Percentiles rank a stretch among this genome's conserved stretches.
These are phyloP conservation scores for Hanleya hanleyi DNA, from an alignment of 2,888 invertebrate genomes.

Conservation along the genomic window DNA sequence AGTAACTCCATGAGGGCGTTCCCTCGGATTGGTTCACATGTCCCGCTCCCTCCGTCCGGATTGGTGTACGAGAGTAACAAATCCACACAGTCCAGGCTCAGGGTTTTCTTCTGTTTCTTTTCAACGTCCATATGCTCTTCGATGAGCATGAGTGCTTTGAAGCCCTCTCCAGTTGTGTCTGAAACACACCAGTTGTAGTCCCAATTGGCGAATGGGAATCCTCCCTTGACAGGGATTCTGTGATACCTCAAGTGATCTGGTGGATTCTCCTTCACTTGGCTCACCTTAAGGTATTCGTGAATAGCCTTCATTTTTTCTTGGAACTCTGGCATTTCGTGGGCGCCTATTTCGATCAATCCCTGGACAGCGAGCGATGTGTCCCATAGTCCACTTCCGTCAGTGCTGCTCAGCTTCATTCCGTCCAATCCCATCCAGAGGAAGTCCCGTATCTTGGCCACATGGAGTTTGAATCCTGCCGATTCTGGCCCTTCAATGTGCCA, in stretches of 20 bases:
- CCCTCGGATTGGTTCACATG: background rate
- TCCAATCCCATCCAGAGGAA: constrained; percentile 6
- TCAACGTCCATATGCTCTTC: background rate
- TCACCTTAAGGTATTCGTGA: background rate
- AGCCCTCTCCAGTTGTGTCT: background rate
- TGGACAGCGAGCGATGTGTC: background rate
- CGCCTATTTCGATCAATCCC: background rate
- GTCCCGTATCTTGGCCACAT: background rate
- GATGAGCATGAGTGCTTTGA: background rate
- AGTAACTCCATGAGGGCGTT: background rate
- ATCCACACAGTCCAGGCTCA: background rate
- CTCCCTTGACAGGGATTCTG: background rate
- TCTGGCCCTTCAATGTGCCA: background rate
- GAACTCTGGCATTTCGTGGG: background rate
- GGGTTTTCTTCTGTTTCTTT: background rate
- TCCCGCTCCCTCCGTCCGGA: background rate
- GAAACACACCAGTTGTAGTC: constrained; percentile 9
- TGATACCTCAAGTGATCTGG: background rate
- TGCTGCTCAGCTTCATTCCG: constrained; percentile 3
- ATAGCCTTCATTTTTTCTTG: background rate
- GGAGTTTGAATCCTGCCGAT: background rate
- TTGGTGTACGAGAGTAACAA: background rate
- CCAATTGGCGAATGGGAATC: background rate
- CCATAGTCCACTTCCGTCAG: background rate
- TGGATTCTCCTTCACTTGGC: constrained; percentile 3